phyloP scores from a whole-genome alignment of 2,888 invertebrate species.

The Acleris sparsana region DNA sequence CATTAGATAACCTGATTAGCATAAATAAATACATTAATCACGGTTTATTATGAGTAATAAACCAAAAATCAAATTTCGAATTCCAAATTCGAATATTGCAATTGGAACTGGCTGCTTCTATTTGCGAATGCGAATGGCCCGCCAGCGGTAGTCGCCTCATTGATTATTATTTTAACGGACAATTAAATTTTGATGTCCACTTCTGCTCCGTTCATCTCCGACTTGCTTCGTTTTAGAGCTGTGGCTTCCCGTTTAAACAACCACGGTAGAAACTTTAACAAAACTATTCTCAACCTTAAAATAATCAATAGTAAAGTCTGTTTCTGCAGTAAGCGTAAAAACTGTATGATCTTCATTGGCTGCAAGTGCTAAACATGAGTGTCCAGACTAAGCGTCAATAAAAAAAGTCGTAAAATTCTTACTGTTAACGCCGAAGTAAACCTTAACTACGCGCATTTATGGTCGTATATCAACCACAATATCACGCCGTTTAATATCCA shows the following conservation, averaged over 20 bases:
- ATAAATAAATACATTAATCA: conserved; percentile 45
- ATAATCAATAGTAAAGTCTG: conserved; percentile 47
- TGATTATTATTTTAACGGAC: conserved; percentile 83
- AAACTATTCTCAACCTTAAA: conserved; percentile 49
- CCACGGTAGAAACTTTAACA: conserved; percentile 40
- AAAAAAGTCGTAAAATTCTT: conserved; percentile 76
- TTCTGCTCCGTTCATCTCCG: conserved; percentile 79
- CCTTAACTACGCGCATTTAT: conserved; percentile 50
- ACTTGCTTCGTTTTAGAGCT: conserved; percentile 62
- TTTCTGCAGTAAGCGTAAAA: conserved; percentile 45
- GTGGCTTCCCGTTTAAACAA: conserved; percentile 38
- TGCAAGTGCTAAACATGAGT: conserved; percentile 70
- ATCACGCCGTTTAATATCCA: conserved; percentile 52
- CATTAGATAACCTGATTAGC: conserved; percentile 17
- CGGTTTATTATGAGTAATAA: conserved; percentile 54
- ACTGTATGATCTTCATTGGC: conserved; percentile 63
- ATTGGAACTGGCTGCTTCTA: conserved; percentile 52
- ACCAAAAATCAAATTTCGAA: conserved; percentile 42
- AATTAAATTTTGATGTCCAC: conserved; percentile 82
- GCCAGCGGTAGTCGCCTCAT: conserved; percentile 75
- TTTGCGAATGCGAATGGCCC: conserved; percentile 58
- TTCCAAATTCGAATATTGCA: conserved; percentile 17
- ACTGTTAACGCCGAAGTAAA: conserved; percentile 50
- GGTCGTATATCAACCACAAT: conserved; percentile 46
- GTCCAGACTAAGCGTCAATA: conserved; percentile 81